These are phyloP conservation scores for Crambe crambe DNA, from an alignment of 37 sponge, comb jelly and placozoan species.

Conservation along the genomic window DNA sequence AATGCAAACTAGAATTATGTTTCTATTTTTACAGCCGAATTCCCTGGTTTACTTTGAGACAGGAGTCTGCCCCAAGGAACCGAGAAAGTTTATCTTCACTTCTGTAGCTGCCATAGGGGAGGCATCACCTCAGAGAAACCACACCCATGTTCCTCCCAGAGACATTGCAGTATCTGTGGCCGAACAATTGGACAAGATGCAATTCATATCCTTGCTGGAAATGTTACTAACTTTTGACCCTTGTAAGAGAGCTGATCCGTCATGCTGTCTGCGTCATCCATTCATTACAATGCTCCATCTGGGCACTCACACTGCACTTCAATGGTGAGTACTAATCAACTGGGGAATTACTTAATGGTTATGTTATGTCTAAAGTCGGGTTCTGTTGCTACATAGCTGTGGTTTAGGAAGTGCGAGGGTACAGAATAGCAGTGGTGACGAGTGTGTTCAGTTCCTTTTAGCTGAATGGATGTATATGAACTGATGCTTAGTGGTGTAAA, in stretches of 20 bases:
- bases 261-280: constrained; percentile 59
- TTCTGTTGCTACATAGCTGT: too few relatives aligned
- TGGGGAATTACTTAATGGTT: too few relatives aligned
- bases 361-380: too few relatives aligned
- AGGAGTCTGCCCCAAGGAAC: constrained; percentile 65
- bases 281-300: constrained; percentile 92
- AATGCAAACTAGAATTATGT: too few relatives aligned
- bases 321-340: constrained; percentile 15
- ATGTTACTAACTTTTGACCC: constrained; percentile 76
- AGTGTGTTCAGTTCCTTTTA: too few relatives aligned
- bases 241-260: constrained; percentile 37
- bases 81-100: constrained; percentile 77
- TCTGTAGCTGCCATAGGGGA: constrained; percentile 40
- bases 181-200: constrained; percentile 20
- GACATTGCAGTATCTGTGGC: not conserved
- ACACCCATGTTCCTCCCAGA: not conserved
- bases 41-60: constrained; percentile 33
- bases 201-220: constrained; percentile 72
- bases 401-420: too few relatives aligned
- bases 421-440: too few relatives aligned
- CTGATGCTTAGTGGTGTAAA: too few relatives aligned
- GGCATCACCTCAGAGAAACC: not conserved
- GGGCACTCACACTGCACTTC: constrained; percentile 43
- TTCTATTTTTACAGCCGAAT: constrained; percentile 18
- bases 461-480: too few relatives aligned